Percentiles rank a stretch among this genome's conserved stretches.
phyloP scores from a whole-genome alignment of 2,113 vertebrate genomes.

The Peucedramus taeniatus region DNA sequence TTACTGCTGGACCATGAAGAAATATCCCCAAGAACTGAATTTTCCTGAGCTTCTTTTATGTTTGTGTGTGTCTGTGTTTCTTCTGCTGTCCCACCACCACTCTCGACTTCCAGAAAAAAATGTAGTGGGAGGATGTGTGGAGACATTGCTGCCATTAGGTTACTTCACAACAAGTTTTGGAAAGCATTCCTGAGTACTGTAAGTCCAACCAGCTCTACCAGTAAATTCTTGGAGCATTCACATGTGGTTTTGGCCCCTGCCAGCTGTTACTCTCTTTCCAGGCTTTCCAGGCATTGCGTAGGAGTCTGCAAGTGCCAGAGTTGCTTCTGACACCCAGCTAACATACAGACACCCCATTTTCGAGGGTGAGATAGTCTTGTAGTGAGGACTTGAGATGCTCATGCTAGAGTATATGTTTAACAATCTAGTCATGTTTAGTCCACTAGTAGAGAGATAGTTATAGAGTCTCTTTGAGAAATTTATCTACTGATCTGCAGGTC shows the following conservation, averaged over 20 bases:
- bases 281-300: not conserved
- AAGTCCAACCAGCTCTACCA: not conserved
- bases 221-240: not conserved
- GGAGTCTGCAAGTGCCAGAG: not conserved
- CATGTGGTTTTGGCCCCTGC: not conserved
- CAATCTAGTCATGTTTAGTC: constrained; percentile 9
- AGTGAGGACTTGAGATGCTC: not conserved
- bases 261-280: not conserved
- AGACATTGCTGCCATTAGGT: not conserved
- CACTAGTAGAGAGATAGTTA: not conserved
- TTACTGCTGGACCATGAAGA: not conserved
- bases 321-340: not conserved
- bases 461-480: not conserved
- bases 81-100: not conserved
- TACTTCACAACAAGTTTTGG: not conserved
- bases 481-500: not conserved
- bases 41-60: not conserved
- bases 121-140: fast-evolving
- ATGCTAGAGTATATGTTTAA: not conserved
- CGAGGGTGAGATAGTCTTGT: not conserved
- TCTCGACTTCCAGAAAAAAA: not conserved
- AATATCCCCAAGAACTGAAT: not conserved
- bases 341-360: not conserved
- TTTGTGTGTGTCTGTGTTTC: not conserved
- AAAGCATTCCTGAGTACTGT: not conserved